Conservation (phyloP, 2,797 vertebrate species). For the Danio tinwini region DNA sequence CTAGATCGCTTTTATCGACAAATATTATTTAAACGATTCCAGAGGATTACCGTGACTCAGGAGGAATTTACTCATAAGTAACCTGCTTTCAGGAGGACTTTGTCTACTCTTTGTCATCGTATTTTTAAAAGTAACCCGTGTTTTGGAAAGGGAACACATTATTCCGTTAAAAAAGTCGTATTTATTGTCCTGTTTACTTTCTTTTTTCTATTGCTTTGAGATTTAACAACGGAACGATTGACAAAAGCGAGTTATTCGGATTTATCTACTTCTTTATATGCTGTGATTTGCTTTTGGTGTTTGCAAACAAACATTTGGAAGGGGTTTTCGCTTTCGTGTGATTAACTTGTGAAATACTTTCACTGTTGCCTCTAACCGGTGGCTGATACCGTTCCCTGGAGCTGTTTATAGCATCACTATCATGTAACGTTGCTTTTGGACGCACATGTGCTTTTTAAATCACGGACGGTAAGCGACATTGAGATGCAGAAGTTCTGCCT, state of each 20-base stretch:
- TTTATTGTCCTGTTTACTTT: neutral
- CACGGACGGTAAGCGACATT: slow-evolving; percentile 5
- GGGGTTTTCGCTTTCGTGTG: neutral
- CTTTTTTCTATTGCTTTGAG: neutral
- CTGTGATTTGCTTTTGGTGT: neutral
- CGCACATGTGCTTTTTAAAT: slow-evolving; percentile 50
- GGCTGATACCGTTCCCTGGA: slow-evolving; percentile 6
- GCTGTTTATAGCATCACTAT: slow-evolving; percentile 71
- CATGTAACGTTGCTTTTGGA: slow-evolving; percentile 58
- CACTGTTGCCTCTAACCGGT: slow-evolving; percentile 55
- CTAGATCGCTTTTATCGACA: neutral
- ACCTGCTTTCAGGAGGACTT: neutral
- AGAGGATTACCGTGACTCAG: neutral
- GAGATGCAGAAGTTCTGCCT: slow-evolving; percentile 66
- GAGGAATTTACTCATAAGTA: neutral
- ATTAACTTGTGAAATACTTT: slow-evolving; percentile 55
- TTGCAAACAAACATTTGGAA: neutral
- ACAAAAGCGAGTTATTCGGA: neutral
- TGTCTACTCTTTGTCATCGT: neutral
- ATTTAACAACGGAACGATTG: neutral
- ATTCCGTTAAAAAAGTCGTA: neutral
- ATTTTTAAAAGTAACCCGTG: neutral
- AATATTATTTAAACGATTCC: neutral
- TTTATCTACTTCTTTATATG: neutral
- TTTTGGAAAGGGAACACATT: neutral